Percentiles rank a stretch among this genome's conserved stretches.
These are phyloP conservation scores for Micrasema longulum DNA, from an alignment of 1,140 invertebrate genomes.

Conservation along the genomic window DNA sequence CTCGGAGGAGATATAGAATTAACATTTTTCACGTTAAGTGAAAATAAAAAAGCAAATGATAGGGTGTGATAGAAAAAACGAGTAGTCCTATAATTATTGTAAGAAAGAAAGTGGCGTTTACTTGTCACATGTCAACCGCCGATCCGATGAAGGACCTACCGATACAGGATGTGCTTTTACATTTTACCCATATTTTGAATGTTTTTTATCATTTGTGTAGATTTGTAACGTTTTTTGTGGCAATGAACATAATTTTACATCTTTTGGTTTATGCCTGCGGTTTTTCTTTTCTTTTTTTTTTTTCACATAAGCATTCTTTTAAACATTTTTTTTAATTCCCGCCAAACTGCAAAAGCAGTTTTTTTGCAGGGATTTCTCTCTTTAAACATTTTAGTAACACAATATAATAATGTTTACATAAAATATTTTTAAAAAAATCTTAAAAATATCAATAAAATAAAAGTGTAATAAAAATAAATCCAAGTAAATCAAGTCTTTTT, in stretches of 20 bases:
- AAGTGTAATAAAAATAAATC: no score
- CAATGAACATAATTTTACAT: no score
- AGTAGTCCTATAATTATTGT: conserved; percentile 34
- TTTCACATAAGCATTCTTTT: no score
- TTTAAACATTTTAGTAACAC: no score
- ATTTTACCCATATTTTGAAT: conserved; percentile 2
- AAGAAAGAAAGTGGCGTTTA: conserved; percentile 30
- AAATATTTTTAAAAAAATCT: no score
- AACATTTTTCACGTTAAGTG: conserved; percentile 40
- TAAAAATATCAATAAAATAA: no score
- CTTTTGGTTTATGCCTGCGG: not conserved
- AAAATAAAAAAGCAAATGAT: conserved; percentile 27
- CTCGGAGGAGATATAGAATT: conserved; percentile 26
- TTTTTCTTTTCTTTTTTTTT: no score
- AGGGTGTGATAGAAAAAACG: conserved; percentile 39
- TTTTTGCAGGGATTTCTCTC: no score
- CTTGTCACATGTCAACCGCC: conserved; percentile 38
- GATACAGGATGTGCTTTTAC: conserved; percentile 34
- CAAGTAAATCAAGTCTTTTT: no score
- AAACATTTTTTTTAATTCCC: no score
- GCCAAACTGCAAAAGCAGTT: no score
- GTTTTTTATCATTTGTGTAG: conserved; percentile 13
- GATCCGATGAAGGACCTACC: not conserved
- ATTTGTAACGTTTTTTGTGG: conserved; percentile 34
- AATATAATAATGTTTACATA: no score